A percentile compares a stretch with the other conserved stretches of the same genome.
phyloP scores from a whole-genome alignment of 2,797 vertebrate genomes.

The Rhodeus uyekii region DNA sequence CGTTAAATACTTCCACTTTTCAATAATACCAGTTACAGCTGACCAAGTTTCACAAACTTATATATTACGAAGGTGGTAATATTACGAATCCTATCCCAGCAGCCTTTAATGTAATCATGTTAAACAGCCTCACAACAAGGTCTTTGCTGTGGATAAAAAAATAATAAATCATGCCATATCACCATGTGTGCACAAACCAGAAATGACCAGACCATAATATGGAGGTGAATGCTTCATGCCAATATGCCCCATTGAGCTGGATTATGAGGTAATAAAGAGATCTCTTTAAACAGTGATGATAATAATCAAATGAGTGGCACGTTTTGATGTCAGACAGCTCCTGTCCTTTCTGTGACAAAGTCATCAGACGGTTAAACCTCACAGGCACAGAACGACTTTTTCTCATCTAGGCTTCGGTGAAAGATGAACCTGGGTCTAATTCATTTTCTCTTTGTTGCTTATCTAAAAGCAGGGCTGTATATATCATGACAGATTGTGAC shows the following conservation, averaged over 20 bases:
- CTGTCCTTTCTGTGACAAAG: conserved; percentile 19
- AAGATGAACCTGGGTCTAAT: conserved; percentile 18
- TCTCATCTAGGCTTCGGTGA: not conserved
- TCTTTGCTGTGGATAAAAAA: not conserved
- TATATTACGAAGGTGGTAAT: no score
- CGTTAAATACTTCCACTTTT: no score
- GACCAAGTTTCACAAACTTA: no score
- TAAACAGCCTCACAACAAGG: not conserved
- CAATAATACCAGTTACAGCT: no score
- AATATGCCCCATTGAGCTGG: conserved; percentile 26
- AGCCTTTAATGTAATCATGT: not conserved
- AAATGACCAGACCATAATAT: conserved; percentile 18
- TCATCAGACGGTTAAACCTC: not conserved
- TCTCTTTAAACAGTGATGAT: not conserved
- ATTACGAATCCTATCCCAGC: no score
- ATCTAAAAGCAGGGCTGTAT: not conserved
- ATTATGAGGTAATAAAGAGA: conserved; percentile 25
- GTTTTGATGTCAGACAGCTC: conserved; percentile 26
- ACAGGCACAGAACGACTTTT: not conserved
- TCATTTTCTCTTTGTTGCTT: conserved; percentile 37
- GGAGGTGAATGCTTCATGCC: conserved; percentile 11
- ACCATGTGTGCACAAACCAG: conserved; percentile 1
- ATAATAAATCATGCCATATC: conserved; percentile 1
- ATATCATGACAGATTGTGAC: conserved; percentile 36
- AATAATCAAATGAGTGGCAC: conserved; percentile 40